phyloP scores from a whole-genome alignment of 2,797 vertebrate genomes.

The Podarcis lilfordi region DNA sequence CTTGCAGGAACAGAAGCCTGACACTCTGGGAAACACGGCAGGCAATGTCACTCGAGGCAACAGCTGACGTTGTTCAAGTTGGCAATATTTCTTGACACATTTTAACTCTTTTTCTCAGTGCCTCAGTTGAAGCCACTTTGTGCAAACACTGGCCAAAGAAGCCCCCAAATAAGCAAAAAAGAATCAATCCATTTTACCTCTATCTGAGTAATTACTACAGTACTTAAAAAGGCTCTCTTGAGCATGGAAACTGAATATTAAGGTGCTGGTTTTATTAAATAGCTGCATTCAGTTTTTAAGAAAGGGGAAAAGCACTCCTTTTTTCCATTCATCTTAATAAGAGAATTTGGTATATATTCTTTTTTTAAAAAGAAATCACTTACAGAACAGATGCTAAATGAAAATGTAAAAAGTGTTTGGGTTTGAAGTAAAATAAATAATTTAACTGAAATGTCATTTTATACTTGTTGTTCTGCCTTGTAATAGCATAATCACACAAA shows the following conservation, averaged over 20 bases:
- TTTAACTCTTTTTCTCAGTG: background rate
- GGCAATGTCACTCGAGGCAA: background rate
- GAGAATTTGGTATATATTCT: background rate
- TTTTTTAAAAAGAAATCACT: background rate
- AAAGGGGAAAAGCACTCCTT: conserved; percentile 22
- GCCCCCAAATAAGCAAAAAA: background rate
- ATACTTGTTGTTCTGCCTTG: background rate
- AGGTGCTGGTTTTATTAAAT: conserved; percentile 31
- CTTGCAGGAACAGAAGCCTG: background rate
- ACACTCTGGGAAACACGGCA: background rate
- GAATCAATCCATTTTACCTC: background rate
- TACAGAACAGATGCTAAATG: background rate
- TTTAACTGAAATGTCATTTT: background rate
- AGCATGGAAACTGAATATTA: conserved; percentile 37
- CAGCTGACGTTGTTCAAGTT: background rate
- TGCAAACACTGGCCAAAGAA: background rate
- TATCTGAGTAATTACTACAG: conserved; percentile 25
- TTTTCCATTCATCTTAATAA: conserved; percentile 2
- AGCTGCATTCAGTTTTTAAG: background rate
- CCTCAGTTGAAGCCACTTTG: background rate
- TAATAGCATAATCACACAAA: background rate
- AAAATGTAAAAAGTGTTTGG: conserved; percentile 7
- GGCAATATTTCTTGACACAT: background rate
- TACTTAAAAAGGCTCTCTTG: conserved; percentile 6
- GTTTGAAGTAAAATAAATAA: conserved; percentile 1